A percentile compares a stretch with the other conserved stretches of the same genome.
Evolutionary conservation across 2,888 invertebrate genomes (phyloP).

Genomic region (Lysandra coridon): DNA sequence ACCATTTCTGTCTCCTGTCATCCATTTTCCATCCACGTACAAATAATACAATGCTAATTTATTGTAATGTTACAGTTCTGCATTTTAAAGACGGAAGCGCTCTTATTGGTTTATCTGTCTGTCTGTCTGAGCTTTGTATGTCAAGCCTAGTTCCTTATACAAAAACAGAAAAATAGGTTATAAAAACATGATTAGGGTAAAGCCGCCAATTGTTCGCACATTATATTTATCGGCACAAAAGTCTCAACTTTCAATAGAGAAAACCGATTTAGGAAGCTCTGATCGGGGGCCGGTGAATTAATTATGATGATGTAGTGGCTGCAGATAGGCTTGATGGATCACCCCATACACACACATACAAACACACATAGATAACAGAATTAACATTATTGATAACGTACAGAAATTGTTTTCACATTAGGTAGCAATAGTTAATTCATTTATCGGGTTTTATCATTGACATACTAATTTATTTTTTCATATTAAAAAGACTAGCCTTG

Average conservation of each 20-base stretch:
- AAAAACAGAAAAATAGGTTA: not conserved
- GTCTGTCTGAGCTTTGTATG: not conserved
- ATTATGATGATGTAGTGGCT: slow-evolving; percentile 38
- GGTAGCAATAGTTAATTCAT: not conserved
- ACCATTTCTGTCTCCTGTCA: slow-evolving; percentile 7
- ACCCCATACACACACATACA: slow-evolving; percentile 25
- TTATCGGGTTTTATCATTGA: not conserved
- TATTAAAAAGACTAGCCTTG: not conserved
- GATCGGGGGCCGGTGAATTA: slow-evolving; percentile 39
- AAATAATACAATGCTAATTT: slow-evolving; percentile 4
- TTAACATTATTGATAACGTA: slow-evolving; percentile 28
- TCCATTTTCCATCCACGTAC: slow-evolving; percentile 10
- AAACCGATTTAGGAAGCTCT: slow-evolving; percentile 34
- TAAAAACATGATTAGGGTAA: not conserved
- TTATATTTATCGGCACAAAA: slow-evolving; percentile 25
- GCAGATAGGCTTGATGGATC: slow-evolving; percentile 35
- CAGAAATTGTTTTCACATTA: not conserved
- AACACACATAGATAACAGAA: slow-evolving; percentile 3
- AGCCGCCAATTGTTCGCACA: not conserved
- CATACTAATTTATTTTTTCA: not conserved
- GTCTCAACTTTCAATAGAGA: slow-evolving; percentile 18
- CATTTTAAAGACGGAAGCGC: slow-evolving; percentile 8
- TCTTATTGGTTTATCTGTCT: not conserved
- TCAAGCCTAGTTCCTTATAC: not conserved
- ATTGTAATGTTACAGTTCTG: slow-evolving; percentile 2